Evolutionary conservation across 1,140 invertebrate species (phyloP).

Genomic region (Drosophila baimaii): DNA sequence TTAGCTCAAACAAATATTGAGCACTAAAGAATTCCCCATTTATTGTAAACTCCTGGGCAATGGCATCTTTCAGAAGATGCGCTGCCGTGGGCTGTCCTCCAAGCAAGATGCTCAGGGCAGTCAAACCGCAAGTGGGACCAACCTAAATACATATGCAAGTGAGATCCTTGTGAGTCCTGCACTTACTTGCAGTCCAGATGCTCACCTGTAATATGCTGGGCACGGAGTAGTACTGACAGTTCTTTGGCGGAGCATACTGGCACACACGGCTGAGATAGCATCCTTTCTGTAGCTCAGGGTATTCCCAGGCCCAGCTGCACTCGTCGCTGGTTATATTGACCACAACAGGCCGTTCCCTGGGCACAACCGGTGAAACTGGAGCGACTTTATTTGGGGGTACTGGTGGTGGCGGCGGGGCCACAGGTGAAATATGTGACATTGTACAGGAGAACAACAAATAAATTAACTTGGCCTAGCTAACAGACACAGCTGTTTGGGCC

Average conservation of each 20-base stretch:
- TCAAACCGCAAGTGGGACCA: conserved; percentile 92
- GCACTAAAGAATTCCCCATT: conserved; percentile 95
- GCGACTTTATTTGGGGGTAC: not conserved
- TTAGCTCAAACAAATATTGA: conserved; percentile 86
- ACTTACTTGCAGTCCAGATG: not conserved
- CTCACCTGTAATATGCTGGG: conserved; percentile 60
- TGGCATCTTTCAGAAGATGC: conserved; percentile 87
- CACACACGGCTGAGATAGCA: conserved; percentile 85
- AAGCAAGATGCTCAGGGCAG: conserved; percentile 91
- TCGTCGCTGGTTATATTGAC: conserved; percentile 46
- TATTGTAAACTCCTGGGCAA: conserved; percentile 87
- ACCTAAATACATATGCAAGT: conserved; percentile 19
- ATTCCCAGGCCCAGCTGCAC: conserved; percentile 84
- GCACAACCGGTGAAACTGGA: not conserved
- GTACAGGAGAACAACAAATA: not conserved
- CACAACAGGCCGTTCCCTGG: not conserved
- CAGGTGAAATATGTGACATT: conserved; percentile 44
- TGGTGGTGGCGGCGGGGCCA: conserved; percentile 41
- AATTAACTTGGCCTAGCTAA: not conserved
- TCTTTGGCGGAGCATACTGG: conserved; percentile 55
- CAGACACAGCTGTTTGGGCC: conserved; percentile 29
- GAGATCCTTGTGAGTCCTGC: not conserved
- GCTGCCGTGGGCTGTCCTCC: conserved; percentile 86
- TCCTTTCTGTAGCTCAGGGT: conserved; percentile 84
- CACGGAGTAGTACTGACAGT: conserved; percentile 65